Evolutionary conservation across 1,140 invertebrate genomes (phyloP).

Genomic region (Drosophila kanapiae): DNA sequence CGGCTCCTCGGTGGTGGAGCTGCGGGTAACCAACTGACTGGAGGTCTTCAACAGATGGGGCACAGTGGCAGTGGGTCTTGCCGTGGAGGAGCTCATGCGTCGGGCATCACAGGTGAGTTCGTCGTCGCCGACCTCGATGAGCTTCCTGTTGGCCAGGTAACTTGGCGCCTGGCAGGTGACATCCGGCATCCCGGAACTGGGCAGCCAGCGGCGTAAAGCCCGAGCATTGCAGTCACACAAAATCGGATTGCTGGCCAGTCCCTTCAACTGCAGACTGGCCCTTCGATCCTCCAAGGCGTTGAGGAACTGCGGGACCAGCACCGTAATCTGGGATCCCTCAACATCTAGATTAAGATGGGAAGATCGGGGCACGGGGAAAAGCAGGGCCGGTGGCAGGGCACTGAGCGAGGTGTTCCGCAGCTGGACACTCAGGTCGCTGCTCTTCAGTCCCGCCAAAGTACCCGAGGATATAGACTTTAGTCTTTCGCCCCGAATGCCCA

Average conservation of each 20-base stretch:
- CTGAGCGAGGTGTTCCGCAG: constrained; percentile 93
- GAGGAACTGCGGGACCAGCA: constrained; percentile 91
- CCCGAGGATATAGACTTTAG: constrained; percentile 93
- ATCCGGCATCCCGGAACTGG: constrained; percentile 87
- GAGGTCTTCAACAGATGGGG: constrained; percentile 73
- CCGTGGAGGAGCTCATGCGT: constrained; percentile 86
- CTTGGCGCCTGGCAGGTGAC: constrained; percentile 89
- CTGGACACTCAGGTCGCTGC: constrained; percentile 89
- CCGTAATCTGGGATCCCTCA: constrained; percentile 91
- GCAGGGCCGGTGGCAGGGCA: constrained; percentile 91
- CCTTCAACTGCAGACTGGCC: constrained; percentile 90
- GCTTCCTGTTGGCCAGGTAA: constrained; percentile 88
- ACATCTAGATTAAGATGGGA: constrained; percentile 92
- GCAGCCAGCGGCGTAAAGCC: constrained; percentile 92
- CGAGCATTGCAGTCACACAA: constrained; percentile 94
- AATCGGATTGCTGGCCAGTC: constrained; percentile 92
- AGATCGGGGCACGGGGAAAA: constrained; percentile 95
- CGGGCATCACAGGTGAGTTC: constrained; percentile 91
- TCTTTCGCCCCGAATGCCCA: constrained; percentile 91
- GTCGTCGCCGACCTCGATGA: constrained; percentile 92
- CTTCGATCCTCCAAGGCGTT: constrained; percentile 92
- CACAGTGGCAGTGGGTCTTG: constrained; percentile 82
- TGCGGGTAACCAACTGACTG: constrained; percentile 86
- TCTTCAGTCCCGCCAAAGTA: constrained; percentile 92
- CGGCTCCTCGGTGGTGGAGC: constrained; percentile 89